Evolutionary conservation across 1,140 invertebrate genomes (phyloP).

Genomic region (Drosophila mojavensis): DNA sequence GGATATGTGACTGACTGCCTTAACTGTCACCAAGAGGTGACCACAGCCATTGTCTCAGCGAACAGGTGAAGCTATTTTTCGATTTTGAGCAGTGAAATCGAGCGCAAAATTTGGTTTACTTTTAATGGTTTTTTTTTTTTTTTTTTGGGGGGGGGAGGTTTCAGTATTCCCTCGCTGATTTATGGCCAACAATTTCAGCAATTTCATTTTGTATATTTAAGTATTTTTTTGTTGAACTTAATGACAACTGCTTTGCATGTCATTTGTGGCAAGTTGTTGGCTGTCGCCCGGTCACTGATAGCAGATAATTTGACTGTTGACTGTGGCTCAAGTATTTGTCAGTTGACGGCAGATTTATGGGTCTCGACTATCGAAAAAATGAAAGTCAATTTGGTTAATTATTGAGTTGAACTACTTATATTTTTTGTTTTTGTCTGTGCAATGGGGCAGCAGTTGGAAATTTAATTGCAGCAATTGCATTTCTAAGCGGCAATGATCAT

Average conservation of each 20-base stretch:
- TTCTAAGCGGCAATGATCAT: no score
- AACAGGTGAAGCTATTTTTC: slow-evolving; percentile 70
- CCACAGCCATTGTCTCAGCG: slow-evolving; percentile 66
- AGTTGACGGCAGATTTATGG: slow-evolving; percentile 41
- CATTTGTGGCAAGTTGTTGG: slow-evolving; percentile 61
- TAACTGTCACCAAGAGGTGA: slow-evolving; percentile 65
- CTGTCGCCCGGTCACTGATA: slow-evolving; percentile 57
- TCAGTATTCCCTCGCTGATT: slow-evolving; percentile 60
- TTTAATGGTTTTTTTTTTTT: no score
- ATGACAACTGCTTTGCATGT: slow-evolving; percentile 80
- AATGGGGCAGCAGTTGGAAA: not conserved
- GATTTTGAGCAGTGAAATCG: slow-evolving; percentile 72
- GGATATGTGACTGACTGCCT: slow-evolving; percentile 33
- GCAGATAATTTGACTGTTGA: slow-evolving; percentile 60
- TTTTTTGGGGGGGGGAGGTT: no score
- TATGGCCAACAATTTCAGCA: slow-evolving; percentile 73
- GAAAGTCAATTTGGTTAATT: slow-evolving; percentile 11
- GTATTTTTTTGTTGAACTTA: slow-evolving; percentile 54
- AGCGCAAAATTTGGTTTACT: slow-evolving; percentile 61
- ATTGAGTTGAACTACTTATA: not conserved
- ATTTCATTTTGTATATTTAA: slow-evolving; percentile 72
- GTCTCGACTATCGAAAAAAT: slow-evolving; percentile 1
- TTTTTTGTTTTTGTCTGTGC: not conserved
- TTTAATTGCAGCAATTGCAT: not conserved
- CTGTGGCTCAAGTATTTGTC: slow-evolving; percentile 29